Evolutionary conservation across 2,113 vertebrate species (phyloP), one percentile per base, ranked within the genome.

Genomic region (Raphicerus campestris): DNA sequence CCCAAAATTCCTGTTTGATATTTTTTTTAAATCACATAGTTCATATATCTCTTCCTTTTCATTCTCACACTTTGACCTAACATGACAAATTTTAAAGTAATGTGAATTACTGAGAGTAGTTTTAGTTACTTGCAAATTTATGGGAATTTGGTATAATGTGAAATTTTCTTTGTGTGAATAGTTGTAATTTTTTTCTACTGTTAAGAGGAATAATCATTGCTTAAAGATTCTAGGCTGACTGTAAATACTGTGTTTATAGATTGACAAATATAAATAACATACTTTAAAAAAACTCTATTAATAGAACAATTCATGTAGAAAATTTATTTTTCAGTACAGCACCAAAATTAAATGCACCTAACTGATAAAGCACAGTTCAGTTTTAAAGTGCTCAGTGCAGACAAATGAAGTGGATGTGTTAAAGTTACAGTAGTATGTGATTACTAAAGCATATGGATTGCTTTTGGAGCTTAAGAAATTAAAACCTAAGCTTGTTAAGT

Each of bases 401-500:
- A 16, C 19, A 14, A 3, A 42, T 88, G 5, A 86, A 78, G 7
- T 53, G 24, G 22, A 20, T 20, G 3, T 94, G 30, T 39, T 60
- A 16, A 88, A 83, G 30, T 86, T 13, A 77, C 5, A 97, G 70
- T 91, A 96, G 70, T 93, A 20, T 51, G 10, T 86, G 13, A 39
- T 22, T 93, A 42, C 63, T 96, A 95, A 24, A 88, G 45, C 97
- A 87, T 89, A 97, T 96, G 10, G n/a, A 81, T 97, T 98, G 89
- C 88, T 98, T 85, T 98, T 55, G 97, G 95, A 97, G 80, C 77
- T 97, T 95, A 93, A 96, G 93, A 96, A 98, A 96, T 94, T 97
- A 97, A 98, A 98, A 92, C 56, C 82, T 93, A 97, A 66, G 15
- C 92, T 98, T 91, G 45, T 93, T 47, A 97, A 97, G 70, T 91